phyloP scores from a whole-genome alignment of 2,113 vertebrate genomes.

The Stegostoma tigrinum region DNA sequence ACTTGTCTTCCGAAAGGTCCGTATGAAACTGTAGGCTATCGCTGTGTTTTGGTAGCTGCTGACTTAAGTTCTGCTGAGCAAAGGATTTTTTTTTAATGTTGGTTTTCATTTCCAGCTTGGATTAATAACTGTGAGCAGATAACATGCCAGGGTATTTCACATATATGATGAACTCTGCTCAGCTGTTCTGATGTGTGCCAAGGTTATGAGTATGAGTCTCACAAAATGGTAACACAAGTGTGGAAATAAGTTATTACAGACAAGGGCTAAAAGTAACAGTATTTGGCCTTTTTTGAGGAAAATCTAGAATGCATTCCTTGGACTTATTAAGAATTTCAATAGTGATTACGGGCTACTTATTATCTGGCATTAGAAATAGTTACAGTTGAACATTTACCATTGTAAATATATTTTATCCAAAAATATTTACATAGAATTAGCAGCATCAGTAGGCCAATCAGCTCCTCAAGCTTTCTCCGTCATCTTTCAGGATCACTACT shows the following conservation, averaged over 20 bases:
- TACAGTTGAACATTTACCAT: background rate
- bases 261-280: background rate
- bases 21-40: background rate
- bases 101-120: background rate
- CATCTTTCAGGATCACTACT: no score
- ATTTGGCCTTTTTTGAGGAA: background rate
- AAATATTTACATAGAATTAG: no score
- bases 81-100: background rate
- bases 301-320: no score
- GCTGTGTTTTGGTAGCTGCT: background rate
- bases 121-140: background rate
- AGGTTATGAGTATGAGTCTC: background rate
- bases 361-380: background rate
- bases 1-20: background rate
- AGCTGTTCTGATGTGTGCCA: background rate
- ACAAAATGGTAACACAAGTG: no score
- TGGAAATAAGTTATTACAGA: background rate
- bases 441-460: no score
- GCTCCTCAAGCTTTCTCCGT: no score
- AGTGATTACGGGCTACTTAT: background rate
- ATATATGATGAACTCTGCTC: background rate
- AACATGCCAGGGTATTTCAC: background rate
- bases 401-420: background rate
- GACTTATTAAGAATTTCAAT: background rate
- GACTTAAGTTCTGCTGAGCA: background rate